Conservation (phyloP, 2,113 vertebrate genomes). For the Python bivittatus region DNA sequence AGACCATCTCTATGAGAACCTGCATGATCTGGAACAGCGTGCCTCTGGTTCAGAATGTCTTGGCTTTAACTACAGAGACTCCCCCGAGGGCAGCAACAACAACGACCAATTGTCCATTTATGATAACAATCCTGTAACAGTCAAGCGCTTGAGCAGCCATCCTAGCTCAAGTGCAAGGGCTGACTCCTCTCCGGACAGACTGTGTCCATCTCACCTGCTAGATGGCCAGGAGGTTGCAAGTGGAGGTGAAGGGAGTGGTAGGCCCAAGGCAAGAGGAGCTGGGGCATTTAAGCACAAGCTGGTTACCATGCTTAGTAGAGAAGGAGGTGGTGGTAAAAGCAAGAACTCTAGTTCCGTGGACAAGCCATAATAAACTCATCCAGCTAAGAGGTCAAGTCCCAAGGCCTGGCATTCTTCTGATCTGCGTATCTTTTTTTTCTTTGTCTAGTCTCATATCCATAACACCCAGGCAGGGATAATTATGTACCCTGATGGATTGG, state of each 20-base stretch:
- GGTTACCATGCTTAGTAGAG: slow-evolving; percentile 72
- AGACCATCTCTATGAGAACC: slow-evolving; percentile 76
- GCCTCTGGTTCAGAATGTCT: neutral
- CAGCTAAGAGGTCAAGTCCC: neutral
- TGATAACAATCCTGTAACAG: slow-evolving; percentile 41
- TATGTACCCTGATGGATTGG: neutral
- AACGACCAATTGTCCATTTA: slow-evolving; percentile 46
- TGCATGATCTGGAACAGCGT: slow-evolving; percentile 39
- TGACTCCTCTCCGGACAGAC: slow-evolving; percentile 55
- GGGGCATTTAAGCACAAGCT: slow-evolving; percentile 71
- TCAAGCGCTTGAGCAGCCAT: slow-evolving; percentile 29
- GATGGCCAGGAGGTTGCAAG: slow-evolving; percentile 17
- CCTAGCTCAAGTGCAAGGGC: neutral
- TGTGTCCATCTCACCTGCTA: slow-evolving; percentile 44
- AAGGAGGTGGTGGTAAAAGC: slow-evolving; percentile 53
- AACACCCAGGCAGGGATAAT: neutral
- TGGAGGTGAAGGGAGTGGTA: neutral
- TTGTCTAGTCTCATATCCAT: neutral
- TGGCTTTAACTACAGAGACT: slow-evolving; percentile 43
- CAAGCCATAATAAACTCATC: neutral
- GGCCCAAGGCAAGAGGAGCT: slow-evolving; percentile 5
- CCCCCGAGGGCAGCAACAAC: slow-evolving; percentile 37
- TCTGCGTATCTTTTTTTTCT: neutral
- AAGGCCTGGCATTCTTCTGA: neutral
- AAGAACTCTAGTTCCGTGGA: neutral